Conservation (phyloP, 2,888 invertebrate genomes). For the Trilocha varians region DNA sequence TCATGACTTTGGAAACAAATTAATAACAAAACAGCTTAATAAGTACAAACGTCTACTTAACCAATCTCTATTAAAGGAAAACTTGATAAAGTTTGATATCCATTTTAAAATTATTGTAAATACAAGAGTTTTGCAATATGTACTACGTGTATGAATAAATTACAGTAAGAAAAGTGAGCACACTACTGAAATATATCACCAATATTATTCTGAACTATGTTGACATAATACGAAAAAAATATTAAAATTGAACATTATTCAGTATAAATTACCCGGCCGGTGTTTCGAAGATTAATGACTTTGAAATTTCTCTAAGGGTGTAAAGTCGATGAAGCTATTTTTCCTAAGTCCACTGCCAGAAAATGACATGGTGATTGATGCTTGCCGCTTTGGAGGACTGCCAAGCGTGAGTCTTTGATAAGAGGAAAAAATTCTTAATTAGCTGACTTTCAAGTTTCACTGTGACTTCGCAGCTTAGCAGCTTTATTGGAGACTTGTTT, state of each 20-base stretch:
- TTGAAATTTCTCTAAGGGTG: constrained; percentile 47
- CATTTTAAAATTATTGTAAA: no score
- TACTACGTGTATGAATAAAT: no score
- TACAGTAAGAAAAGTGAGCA: no score
- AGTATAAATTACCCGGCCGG: constrained; percentile 44
- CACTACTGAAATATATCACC: no score
- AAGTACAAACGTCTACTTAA: no score
- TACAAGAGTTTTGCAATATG: no score
- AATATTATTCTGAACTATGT: neutral
- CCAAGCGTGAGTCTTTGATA: constrained; percentile 31
- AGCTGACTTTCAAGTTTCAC: constrained; percentile 3
- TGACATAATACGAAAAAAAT: neutral
- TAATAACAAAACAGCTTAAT: no score
- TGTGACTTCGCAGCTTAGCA: neutral
- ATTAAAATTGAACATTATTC: constrained; percentile 32
- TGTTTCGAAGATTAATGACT: constrained; percentile 52
- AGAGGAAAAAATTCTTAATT: constrained; percentile 13
- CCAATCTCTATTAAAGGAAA: no score
- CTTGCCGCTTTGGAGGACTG: constrained; percentile 23
- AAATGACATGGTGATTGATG: constrained; percentile 63
- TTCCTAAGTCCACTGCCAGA: constrained; percentile 55
- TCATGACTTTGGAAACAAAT: no score
- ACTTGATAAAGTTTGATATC: no score
- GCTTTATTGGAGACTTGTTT: neutral
- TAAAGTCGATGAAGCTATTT: constrained; percentile 62